Evolutionary conservation across 30 jellyfish, hydroid and myxozoan species (phyloP).

Genomic region (Aurelia coerulea): DNA sequence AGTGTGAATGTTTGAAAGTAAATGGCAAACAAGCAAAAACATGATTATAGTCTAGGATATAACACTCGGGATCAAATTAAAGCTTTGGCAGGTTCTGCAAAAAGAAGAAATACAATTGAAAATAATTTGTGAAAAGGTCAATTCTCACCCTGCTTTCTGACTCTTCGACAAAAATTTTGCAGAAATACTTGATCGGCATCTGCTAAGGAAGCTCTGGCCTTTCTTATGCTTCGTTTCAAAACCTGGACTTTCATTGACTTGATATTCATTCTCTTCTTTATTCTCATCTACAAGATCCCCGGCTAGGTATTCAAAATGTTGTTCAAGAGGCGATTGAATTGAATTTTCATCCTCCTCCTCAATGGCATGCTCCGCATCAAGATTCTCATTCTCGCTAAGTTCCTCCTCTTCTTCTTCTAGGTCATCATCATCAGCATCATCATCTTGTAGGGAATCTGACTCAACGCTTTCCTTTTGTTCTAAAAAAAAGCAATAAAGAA

Average conservation of each 20-base stretch:
- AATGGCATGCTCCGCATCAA: conserved; percentile 48
- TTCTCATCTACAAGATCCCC: conserved; percentile 30
- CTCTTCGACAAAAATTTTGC: conserved; percentile 94
- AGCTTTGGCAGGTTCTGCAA: too few relatives aligned
- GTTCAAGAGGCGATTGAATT: conserved; percentile 85
- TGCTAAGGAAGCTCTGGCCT: conserved; percentile 48
- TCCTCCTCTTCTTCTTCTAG: conserved; percentile 51
- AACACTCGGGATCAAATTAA: too few relatives aligned
- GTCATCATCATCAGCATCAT: conserved; percentile 24
- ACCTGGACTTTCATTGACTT: conserved; percentile 25
- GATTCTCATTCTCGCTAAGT: conserved; percentile 31
- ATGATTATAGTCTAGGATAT: too few relatives aligned
- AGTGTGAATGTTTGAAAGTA: too few relatives aligned
- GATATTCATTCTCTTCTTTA: conserved; percentile 7
- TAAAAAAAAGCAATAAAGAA: background rate
- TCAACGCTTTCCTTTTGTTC: conserved; percentile 48
- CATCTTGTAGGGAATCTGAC: conserved; percentile 32
- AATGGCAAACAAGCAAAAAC: too few relatives aligned
- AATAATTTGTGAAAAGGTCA: background rate
- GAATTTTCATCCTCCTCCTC: conserved; percentile 77
- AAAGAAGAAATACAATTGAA: background rate
- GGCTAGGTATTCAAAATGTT: conserved; percentile 90
- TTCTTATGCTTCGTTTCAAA: conserved; percentile 40
- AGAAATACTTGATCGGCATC: conserved; percentile 92
- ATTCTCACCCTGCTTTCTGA: conserved; percentile 79